Base-by-base conservation (phyloP, 2,888 invertebrate genomes). In the Aelia acuminata region DNA sequence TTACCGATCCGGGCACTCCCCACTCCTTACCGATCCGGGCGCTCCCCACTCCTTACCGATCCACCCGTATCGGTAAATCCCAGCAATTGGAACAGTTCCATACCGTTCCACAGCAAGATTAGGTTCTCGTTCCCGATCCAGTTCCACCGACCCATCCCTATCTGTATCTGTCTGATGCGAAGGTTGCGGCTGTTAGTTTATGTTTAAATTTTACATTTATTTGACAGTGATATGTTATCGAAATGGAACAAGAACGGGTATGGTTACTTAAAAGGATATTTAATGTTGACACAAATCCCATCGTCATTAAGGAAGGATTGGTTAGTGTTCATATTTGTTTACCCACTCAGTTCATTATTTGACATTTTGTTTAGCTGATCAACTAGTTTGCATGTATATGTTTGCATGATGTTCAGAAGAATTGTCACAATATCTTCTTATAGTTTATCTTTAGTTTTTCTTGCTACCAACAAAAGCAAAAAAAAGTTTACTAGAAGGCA, bases 181-280 rank as follows among this genome's bases (percentile, higher is more conserved):
- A 70, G 63, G 35, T 31, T 70, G 63, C 43, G 0, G 39, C 43
- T 22, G 47, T n/a, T 43, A n/a, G 43, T 43, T 80, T 43, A 80
- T 75, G 70, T 35, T 70, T 20, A n/a, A 53, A n/a, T 53, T 53
- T 53, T 35, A 35, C 18, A 70, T 70, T 70, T 18, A 70, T 5
- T 35, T 35, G 15, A 0, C n/a, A 47, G 84, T 84, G 84, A 43
- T 84, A 43, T 47, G 84, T 43, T n/a, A 20, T 49, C 48, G 8
- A 84, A 53, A 85, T 85, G 85, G 85, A 85, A 31, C 48, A 85
- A 39, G 47, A 84, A 43, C n/a, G 7, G 47, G 15, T 87, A 4
- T 87, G 87, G 87, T n/a, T 87, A 8, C 57, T 87, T 22, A 22
- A 48, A 47, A 87, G 87, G n/a, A 43, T 87, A 47, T n/a, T 80